These are phyloP conservation scores for Diadophis punctatus DNA, from an alignment of 2,113 vertebrate genomes.

Conservation along the genomic window DNA sequence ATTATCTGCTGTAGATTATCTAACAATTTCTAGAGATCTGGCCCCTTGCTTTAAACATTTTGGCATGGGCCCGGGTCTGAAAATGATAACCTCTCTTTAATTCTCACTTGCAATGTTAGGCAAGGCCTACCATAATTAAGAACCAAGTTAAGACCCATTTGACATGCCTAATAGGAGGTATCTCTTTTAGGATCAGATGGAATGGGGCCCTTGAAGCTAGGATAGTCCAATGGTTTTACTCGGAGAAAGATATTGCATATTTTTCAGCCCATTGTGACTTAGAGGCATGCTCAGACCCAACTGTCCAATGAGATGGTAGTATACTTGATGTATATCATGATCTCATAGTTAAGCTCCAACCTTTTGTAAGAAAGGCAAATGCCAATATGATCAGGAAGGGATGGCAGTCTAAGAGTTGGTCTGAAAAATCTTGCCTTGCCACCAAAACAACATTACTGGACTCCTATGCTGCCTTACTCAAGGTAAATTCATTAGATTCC, in stretches of 20 bases:
- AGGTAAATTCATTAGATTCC: not conserved
- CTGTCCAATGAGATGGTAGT: not conserved
- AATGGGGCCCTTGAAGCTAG: not conserved
- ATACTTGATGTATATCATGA: not conserved
- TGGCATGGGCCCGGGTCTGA: not conserved
- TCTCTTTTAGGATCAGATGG: not conserved
- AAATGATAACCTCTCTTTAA: not conserved
- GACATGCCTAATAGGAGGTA: not conserved
- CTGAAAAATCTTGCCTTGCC: not conserved
- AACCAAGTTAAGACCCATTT: not conserved
- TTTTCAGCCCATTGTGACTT: not conserved
- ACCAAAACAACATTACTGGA: not conserved
- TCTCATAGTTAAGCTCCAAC: not conserved
- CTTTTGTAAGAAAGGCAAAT: not conserved
- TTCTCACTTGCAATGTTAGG: not conserved
- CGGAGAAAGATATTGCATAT: not conserved
- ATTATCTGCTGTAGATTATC: not conserved
- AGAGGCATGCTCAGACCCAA: not conserved
- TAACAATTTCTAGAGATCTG: not conserved
- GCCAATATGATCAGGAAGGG: not conserved
- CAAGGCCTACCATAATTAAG: not conserved
- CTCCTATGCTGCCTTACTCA: not conserved
- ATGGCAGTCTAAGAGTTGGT: not conserved
- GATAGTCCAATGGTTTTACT: not conserved
- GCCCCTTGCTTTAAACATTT: not conserved